These are phyloP conservation scores for Buphagus erythrorhynchus DNA, from an alignment of 2,797 vertebrate species.

Conservation along the genomic window DNA sequence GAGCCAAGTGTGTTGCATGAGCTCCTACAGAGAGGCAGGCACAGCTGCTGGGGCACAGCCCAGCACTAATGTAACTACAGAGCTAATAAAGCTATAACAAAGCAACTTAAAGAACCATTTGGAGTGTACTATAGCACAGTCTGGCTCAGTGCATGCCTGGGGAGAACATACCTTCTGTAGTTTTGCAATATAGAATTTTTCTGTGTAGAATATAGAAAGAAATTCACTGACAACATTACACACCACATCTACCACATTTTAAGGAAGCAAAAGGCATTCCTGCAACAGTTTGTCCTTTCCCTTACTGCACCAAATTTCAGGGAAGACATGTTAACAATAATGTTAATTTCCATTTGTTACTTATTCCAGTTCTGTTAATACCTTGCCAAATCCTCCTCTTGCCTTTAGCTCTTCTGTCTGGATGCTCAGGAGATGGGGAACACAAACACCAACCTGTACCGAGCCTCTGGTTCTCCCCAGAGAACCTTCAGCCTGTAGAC, in stretches of 20 bases:
- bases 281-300: background rate
- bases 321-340: background rate
- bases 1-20: background rate
- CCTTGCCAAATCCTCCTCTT: background rate
- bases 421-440: background rate
- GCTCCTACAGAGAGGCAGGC: background rate
- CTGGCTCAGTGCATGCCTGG: background rate
- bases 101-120: background rate
- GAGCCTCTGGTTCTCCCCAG: background rate
- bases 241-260: background rate
- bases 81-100: background rate
- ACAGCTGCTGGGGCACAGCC: background rate
- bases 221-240: background rate
- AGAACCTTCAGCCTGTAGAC: background rate
- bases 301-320: background rate
- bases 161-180: fast-evolving
- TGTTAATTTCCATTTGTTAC: background rate
- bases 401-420: background rate
- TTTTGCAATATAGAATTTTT: background rate
- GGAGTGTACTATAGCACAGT: background rate
- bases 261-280: background rate
- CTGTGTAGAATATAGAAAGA: background rate
- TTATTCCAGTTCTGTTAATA: background rate
- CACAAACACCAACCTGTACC: background rate
- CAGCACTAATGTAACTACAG: background rate